Evolutionary conservation across 2,797 vertebrate genomes (phyloP).

Genomic region (Paguma larvata): DNA sequence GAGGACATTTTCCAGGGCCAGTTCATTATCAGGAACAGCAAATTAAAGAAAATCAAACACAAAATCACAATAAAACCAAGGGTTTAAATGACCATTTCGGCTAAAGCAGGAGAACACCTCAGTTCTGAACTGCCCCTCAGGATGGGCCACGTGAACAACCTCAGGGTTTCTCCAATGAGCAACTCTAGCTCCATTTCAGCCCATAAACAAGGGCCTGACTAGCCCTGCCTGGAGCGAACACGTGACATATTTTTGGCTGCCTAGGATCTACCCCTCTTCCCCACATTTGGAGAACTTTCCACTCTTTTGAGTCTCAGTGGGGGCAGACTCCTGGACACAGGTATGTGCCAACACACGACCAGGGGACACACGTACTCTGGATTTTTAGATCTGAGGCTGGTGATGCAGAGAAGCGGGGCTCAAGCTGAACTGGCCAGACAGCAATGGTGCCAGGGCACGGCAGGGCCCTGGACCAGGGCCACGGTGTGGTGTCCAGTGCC

Average conservation of each 20-base stretch:
- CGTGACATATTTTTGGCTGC: background rate
- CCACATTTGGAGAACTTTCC: background rate
- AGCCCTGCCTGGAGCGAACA: background rate
- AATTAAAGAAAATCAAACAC: background rate
- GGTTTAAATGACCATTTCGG: background rate
- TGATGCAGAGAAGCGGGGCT: background rate
- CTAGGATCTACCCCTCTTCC: background rate
- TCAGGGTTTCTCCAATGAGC: background rate
- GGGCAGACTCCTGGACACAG: background rate
- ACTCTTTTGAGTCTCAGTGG: too few relatives aligned
- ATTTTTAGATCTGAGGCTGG: background rate
- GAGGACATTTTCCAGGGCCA: background rate
- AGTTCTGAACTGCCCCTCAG: background rate
- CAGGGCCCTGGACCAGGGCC: rapidly evolving
- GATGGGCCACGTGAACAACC: background rate
- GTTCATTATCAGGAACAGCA: background rate
- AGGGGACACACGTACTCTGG: rapidly evolving
- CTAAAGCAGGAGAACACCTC: background rate
- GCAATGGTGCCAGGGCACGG: rapidly evolving
- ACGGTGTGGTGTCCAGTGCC: rapidly evolving
- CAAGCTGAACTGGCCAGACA: rapidly evolving
- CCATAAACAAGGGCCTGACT: rapidly evolving
- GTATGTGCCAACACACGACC: rapidly evolving
- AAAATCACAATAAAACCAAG: background rate
- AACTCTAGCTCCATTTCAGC: rapidly evolving